Evolutionary conservation across 2,113 vertebrate species (phyloP).

Genomic region (Engraulis encrasicolus): DNA sequence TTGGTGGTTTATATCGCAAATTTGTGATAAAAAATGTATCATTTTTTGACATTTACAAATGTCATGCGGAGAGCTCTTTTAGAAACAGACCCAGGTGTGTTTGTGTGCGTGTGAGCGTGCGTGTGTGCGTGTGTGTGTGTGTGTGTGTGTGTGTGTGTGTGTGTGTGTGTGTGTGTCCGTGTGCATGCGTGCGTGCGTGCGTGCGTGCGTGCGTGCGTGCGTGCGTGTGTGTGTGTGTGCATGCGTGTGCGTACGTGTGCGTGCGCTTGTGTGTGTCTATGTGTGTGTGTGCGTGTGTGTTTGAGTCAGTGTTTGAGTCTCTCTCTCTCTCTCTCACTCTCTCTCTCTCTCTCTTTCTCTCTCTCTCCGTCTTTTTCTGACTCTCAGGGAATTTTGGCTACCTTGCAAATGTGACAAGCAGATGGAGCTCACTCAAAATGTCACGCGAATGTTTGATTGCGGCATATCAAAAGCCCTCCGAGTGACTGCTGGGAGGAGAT

Average conservation of each 20-base stretch:
- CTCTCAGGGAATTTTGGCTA: background rate
- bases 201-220: background rate
- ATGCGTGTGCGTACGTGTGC: too few species aligned
- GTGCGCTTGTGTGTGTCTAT: too few species aligned
- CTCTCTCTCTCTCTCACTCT: too few species aligned
- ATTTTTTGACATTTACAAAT: constrained; percentile 51
- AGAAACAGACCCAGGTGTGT: background rate
- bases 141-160: background rate
- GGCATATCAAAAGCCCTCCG: background rate
- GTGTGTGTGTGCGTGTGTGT: too few species aligned
- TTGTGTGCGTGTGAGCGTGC: background rate
- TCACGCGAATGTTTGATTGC: constrained; percentile 38
- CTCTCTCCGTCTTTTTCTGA: too few species aligned
- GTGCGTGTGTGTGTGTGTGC: too few species aligned
- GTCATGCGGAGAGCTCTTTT: constrained; percentile 26
- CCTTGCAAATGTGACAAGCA: background rate
- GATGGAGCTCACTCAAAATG: constrained; percentile 32
- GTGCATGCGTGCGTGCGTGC: background rate
- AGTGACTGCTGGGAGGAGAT: constrained; percentile 22
- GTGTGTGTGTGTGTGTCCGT: background rate
- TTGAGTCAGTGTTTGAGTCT: too few species aligned
- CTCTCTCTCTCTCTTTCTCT: too few species aligned
- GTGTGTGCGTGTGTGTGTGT: background rate
- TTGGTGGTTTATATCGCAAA: constrained; percentile 4
- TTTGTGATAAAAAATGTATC: constrained; percentile 38